phyloP scores from a whole-genome alignment of 2,113 vertebrate species.

The Riparia riparia region DNA sequence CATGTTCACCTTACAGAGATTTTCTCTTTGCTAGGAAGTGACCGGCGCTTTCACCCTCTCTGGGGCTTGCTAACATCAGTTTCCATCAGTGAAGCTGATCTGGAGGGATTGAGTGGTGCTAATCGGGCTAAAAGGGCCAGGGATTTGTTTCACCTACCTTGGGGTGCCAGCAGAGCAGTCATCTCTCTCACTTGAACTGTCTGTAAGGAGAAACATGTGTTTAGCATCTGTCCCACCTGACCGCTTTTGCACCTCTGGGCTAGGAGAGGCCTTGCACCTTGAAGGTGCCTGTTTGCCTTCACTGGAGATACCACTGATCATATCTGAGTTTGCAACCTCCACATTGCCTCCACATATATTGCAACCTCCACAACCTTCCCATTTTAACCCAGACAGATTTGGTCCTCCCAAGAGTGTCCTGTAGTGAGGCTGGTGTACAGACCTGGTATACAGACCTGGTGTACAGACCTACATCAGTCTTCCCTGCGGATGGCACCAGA shows the following conservation, averaged over 20 bases:
- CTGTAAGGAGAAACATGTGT: not conserved
- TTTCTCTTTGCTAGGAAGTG: not conserved
- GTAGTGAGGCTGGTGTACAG: not conserved
- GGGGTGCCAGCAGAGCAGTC: not conserved
- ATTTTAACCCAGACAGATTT: not conserved
- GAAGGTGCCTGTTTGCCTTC: not conserved
- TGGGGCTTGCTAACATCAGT: not conserved
- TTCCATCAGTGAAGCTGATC: not conserved
- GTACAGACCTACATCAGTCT: not conserved
- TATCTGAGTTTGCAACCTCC: not conserved
- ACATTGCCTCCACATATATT: no score
- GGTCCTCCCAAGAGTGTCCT: not conserved
- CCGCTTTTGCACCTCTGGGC: not conserved
- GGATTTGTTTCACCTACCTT: not conserved
- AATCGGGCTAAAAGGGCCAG: not conserved
- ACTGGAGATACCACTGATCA: not conserved
- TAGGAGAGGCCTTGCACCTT: not conserved
- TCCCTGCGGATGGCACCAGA: not conserved
- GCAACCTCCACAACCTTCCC: not conserved
- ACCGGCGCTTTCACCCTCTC: not conserved
- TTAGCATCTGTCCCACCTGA: not conserved
- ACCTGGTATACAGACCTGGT: not conserved
- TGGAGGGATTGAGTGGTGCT: not conserved
- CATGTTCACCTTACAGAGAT: rapidly evolving
- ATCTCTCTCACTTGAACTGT: not conserved